These are phyloP conservation scores for Artemia sp. DNA, from an alignment of 2,888 invertebrate species.

Conservation along the genomic window DNA sequence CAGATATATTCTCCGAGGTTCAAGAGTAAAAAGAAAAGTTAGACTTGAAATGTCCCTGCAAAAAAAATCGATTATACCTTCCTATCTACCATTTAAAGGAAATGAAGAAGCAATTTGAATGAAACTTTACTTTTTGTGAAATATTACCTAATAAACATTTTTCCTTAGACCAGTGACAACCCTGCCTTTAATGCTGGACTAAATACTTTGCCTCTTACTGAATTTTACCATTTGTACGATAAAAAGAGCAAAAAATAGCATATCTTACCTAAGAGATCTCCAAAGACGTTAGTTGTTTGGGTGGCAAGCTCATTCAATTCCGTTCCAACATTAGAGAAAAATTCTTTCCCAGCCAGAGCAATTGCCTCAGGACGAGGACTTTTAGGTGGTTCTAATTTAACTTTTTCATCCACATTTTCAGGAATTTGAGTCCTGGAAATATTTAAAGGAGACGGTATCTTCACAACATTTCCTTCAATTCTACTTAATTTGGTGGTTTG, in stretches of 20 bases:
- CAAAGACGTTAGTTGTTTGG: constrained; percentile 82
- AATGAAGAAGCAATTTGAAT: too few relatives aligned
- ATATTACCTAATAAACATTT: too few relatives aligned
- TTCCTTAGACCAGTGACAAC: too few relatives aligned
- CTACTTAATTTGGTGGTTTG: background rate
- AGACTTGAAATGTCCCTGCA: too few relatives aligned
- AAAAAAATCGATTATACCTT: too few relatives aligned
- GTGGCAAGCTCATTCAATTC: constrained; percentile 83
- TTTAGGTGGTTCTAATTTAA: constrained; percentile 30
- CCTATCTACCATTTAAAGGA: too few relatives aligned
- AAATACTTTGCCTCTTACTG: too few relatives aligned
- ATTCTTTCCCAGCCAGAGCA: constrained; percentile 43
- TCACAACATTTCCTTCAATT: background rate
- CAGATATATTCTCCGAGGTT: too few relatives aligned
- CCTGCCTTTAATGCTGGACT: too few relatives aligned
- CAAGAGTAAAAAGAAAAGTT: too few relatives aligned
- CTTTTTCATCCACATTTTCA: background rate
- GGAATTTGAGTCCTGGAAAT: background rate
- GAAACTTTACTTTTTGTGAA: too few relatives aligned
- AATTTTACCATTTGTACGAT: too few relatives aligned
- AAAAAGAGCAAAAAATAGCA: background rate
- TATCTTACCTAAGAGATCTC: constrained; percentile 66
- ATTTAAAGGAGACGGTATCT: background rate
- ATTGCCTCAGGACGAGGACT: constrained; percentile 42
- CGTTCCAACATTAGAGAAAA: constrained; percentile 76